Percentiles rank a stretch among this genome's conserved stretches.
These are phyloP conservation scores for Lacerta bilineata DNA, from an alignment of 2,797 vertebrate species.

Conservation along the genomic window DNA sequence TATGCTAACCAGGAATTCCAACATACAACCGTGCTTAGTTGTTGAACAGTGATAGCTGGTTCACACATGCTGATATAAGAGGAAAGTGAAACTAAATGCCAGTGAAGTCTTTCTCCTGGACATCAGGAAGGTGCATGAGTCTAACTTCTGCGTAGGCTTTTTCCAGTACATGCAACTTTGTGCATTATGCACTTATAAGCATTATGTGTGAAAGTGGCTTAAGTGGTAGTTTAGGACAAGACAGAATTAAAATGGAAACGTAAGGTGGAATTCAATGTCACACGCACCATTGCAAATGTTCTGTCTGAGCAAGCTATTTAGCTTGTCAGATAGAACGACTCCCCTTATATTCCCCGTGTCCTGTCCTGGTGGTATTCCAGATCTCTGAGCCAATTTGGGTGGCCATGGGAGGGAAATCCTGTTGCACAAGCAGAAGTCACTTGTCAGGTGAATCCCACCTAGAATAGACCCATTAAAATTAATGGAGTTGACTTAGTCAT, in stretches of 20 bases:
- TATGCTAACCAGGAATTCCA: neutral
- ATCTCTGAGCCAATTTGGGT: no score
- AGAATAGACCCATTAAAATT: no score
- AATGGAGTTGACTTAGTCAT: no score
- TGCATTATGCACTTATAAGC: neutral
- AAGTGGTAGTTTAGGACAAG: conserved; percentile 53
- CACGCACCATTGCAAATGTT: no score
- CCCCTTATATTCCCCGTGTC: no score
- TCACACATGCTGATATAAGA: neutral
- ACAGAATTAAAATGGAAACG: conserved; percentile 63
- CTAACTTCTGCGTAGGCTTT: neutral
- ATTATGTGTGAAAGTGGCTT: neutral
- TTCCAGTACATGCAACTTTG: neutral
- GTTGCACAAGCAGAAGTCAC: no score
- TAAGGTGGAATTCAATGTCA: neutral
- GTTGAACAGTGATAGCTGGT: neutral
- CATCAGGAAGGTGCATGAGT: neutral
- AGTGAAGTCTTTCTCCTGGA: neutral
- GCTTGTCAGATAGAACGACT: no score
- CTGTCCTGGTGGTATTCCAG: no score
- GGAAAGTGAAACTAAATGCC: neutral
- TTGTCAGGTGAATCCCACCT: no score
- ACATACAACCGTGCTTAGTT: neutral
- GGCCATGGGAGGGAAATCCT: no score
- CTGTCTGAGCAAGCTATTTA: no score